Conservation (phyloP, 2,797 vertebrate species). For the Xiphophorus birchmanni region DNA sequence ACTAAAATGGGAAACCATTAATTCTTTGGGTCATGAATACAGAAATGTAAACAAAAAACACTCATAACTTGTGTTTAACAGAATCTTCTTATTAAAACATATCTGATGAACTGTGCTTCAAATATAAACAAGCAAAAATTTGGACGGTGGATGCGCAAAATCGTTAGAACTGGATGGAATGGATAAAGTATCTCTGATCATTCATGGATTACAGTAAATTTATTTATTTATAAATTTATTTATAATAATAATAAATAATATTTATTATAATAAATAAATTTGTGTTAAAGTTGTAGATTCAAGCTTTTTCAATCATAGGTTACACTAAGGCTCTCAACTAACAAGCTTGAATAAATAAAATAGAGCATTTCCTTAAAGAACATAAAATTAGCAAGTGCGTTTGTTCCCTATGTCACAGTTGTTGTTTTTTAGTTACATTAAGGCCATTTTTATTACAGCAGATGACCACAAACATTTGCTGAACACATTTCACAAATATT, state of each 20-base stretch:
- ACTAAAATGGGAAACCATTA: not conserved
- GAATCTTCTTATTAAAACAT: not conserved
- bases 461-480: slow-evolving; percentile 9
- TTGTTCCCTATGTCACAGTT: not conserved
- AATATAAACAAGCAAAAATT: not conserved
- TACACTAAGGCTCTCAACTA: not conserved
- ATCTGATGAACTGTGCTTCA: not conserved
- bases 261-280: not conserved
- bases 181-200: not conserved
- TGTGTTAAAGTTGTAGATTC: not conserved
- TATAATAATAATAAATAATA: too few species aligned
- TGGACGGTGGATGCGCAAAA: not conserved
- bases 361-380: not conserved
- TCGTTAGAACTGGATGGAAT: not conserved
- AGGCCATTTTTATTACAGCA: not conserved
- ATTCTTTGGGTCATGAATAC: not conserved
- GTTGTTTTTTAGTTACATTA: not conserved
- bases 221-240: too few species aligned
- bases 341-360: not conserved
- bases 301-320: not conserved
- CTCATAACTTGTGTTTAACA: not conserved
- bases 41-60: not conserved
- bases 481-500: slow-evolving; percentile 3
- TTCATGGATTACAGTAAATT: not conserved
- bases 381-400: not conserved